Evolutionary conservation across 30 jellyfish, hydroid and myxozoan species (phyloP).

Genomic region (Hydractinia echinata): DNA sequence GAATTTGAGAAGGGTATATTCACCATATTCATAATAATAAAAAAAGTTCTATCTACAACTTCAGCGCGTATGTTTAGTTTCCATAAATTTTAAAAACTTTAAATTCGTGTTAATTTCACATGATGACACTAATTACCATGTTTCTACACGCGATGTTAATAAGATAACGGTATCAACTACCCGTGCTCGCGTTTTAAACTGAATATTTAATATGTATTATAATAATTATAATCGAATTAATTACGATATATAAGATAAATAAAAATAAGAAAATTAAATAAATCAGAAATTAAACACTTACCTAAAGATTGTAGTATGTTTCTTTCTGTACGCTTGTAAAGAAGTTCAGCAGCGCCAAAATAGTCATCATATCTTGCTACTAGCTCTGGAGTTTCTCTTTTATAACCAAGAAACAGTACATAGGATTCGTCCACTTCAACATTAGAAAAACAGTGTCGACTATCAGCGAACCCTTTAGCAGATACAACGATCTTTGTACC

Average conservation of each 20-base stretch:
- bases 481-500: constrained; percentile 46
- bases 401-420: constrained; percentile 71
- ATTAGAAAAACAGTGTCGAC: constrained; percentile 82
- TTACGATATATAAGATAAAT: neutral
- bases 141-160: too few relatives aligned
- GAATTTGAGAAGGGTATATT: too few relatives aligned
- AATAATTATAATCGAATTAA: neutral
- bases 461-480: constrained; percentile 90
- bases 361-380: constrained; percentile 94
- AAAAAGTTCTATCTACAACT: too few relatives aligned
- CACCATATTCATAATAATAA: too few relatives aligned
- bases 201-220: neutral
- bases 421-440: constrained; percentile 93
- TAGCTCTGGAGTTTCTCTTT: constrained; percentile 40
- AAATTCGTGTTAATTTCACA: too few relatives aligned
- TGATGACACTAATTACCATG: too few relatives aligned
- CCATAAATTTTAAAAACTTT: too few relatives aligned
- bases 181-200: too few relatives aligned
- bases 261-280: neutral
- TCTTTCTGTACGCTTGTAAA: constrained; percentile 69
- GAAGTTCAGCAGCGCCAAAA: constrained; percentile 97
- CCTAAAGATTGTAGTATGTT: constrained; percentile 78
- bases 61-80: too few relatives aligned
- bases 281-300: constrained; percentile 23
- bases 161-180: too few relatives aligned